Conservation (phyloP, 92 coral and sea anemone genomes). For the Zoanthus sociatus region DNA sequence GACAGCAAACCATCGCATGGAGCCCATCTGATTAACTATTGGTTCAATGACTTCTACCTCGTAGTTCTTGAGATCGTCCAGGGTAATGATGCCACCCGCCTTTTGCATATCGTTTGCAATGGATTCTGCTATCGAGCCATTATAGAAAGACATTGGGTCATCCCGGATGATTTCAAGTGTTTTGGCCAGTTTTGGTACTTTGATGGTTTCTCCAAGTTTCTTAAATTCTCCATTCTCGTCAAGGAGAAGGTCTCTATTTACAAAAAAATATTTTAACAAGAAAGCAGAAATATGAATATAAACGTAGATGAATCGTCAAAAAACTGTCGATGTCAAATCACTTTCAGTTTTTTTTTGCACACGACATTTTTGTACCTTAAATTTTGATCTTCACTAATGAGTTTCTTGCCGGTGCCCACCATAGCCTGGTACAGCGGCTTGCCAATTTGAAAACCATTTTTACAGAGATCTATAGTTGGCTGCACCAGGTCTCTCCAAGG, state of each 20-base stretch:
- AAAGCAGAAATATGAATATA: neutral
- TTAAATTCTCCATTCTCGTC: conserved; percentile 40
- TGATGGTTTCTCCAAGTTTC: conserved; percentile 32
- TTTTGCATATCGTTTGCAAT: conserved; percentile 63
- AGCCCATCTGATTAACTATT: conserved; percentile 35
- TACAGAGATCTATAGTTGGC: conserved; percentile 60
- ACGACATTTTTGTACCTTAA: conserved; percentile 26
- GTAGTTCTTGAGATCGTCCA: conserved; percentile 51
- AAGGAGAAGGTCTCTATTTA: conserved; percentile 44
- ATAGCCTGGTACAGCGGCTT: conserved; percentile 44
- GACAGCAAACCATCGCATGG: conserved; percentile 34
- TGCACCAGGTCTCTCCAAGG: conserved; percentile 60
- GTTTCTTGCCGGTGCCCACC: conserved; percentile 28
- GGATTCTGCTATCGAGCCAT: conserved; percentile 49
- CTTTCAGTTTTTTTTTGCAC: too few species aligned
- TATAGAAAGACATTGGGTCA: conserved; percentile 62
- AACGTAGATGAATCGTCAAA: neutral
- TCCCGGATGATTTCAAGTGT: conserved; percentile 66
- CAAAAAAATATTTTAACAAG: neutral
- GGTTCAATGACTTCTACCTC: conserved; percentile 10
- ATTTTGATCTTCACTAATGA: conserved; percentile 28
- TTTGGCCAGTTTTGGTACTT: conserved; percentile 49
- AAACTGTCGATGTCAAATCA: neutral
- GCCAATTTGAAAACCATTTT: conserved; percentile 52
- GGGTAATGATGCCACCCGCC: conserved; percentile 55